phyloP scores from a whole-genome alignment of 1,140 invertebrate species.

The Daktulosphaira vitifoliae region DNA sequence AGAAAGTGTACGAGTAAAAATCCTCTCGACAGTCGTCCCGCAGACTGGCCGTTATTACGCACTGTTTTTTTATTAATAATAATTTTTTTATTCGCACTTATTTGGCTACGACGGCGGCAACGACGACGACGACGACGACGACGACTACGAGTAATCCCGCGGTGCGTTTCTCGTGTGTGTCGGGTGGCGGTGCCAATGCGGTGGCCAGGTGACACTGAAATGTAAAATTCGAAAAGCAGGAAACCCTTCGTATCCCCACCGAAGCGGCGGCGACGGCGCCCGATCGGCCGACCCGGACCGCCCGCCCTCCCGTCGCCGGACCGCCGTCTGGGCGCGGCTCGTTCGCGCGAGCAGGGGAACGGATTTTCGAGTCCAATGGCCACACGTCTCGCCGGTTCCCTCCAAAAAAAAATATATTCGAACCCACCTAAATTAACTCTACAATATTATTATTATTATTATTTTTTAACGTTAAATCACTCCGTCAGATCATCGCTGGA shows the following conservation, averaged over 20 bases:
- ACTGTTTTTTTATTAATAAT: no score
- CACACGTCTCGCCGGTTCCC: slow-evolving; percentile 25
- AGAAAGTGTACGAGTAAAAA: no score
- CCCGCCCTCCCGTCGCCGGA: not conserved
- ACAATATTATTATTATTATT: not conserved
- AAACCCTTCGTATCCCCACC: slow-evolving; percentile 33
- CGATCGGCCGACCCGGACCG: slow-evolving; percentile 18
- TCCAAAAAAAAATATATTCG: slow-evolving; percentile 12
- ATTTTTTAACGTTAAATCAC: not conserved
- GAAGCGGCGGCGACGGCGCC: slow-evolving; percentile 15
- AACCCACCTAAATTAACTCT: no score
- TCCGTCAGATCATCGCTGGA: slow-evolving; percentile 3
- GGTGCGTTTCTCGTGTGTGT: slow-evolving; percentile 15
- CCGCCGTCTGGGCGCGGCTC: slow-evolving; percentile 25
- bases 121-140: not conserved
- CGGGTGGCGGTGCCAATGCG: slow-evolving; percentile 28
- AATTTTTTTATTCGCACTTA: no score
- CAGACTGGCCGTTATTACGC: no score
- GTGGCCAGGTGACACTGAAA: slow-evolving; percentile 34
- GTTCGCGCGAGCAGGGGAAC: slow-evolving; percentile 18
- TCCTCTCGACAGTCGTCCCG: no score
- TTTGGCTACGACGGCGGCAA: not conserved
- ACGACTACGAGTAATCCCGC: not conserved
- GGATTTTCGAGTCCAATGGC: slow-evolving; percentile 33
- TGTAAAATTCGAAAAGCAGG: slow-evolving; percentile 33